Base-by-base conservation (phyloP, 1,140 invertebrate genomes). In the Sinonovacula constricta region DNA sequence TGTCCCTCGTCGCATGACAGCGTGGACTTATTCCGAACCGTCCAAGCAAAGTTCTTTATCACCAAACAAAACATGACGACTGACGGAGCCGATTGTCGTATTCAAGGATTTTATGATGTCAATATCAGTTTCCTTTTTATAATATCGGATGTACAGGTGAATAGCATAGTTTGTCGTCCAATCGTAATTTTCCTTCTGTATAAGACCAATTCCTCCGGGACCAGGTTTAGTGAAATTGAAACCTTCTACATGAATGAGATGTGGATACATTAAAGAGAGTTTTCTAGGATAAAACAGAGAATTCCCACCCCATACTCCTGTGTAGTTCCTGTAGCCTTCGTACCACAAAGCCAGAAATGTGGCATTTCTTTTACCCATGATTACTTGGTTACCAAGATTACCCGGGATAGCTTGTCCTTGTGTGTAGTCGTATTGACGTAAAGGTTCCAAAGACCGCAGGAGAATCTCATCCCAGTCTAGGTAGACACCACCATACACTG, bases 11-110 rank as follows among this genome's bases (percentile, higher is more conserved):
- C n/a, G n/a, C n/a, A n/a, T n/a, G n/a, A n/a, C n/a, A n/a, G n/a
- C n/a, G n/a, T n/a, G n/a, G n/a, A n/a, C n/a, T n/a, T n/a, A n/a
- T n/a, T n/a, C n/a, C n/a, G n/a, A n/a, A n/a, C n/a, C n/a, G n/a
- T n/a, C n/a, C n/a, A 45, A 18, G 51, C 70, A 74, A 0, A 74
- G 39, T 53, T 74, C 70, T 14, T 74, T 74, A 30, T 74, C 63
- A 0, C 70, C 70, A 54, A 34, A 74, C 3, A 63, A 53, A 7
- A 74, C 24, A 54, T 74, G 70, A 3, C 70, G 24, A 4, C 2
- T 10, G 12, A 74, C 24, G 10, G 70, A 49, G 3, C 70, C 70
- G 0, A 33, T 14, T 53, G 70, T 34, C 2, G 59, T 24, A 54
- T 74, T 51, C 39, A 74, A 39, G n/a, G 18, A 3, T 34, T 60